Conservation (phyloP, 2,113 vertebrate species). For the Crocuta crocuta region DNA sequence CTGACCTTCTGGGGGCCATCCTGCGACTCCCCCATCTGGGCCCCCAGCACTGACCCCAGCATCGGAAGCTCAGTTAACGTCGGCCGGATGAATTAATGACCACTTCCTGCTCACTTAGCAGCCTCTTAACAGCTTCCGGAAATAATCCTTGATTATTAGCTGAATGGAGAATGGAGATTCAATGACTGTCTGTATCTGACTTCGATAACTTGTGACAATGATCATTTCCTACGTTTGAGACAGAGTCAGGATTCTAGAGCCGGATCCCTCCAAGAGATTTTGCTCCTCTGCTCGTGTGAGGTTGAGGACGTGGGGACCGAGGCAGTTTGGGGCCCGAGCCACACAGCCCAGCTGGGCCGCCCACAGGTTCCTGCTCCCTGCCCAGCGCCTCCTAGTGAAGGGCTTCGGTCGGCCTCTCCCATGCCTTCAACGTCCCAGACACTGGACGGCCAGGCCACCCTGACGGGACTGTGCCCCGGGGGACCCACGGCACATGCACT, state of each 20-base stretch:
- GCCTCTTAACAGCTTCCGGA: background rate
- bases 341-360: no score
- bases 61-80: background rate
- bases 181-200: background rate
- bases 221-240: background rate
- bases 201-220: background rate
- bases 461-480: rapidly evolving
- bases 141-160: background rate
- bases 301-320: background rate
- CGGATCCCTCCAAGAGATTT: background rate
- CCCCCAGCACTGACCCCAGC: background rate
- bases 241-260: background rate
- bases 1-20: rapidly evolving
- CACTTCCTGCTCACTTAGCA: background rate
- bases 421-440: rapidly evolving
- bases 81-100: background rate
- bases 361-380: background rate
- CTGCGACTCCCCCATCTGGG: background rate
- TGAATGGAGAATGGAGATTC: background rate
- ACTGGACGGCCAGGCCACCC: background rate
- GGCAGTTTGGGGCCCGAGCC: background rate
- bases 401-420: background rate
- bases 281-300: background rate
- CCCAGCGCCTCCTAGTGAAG: background rate
- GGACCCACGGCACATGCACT: background rate